Percentiles rank a stretch among this genome's conserved stretches.
These are phyloP conservation scores for Caenorhabditis angaria DNA, from an alignment of 2,888 invertebrate genomes.

Conservation along the genomic window DNA sequence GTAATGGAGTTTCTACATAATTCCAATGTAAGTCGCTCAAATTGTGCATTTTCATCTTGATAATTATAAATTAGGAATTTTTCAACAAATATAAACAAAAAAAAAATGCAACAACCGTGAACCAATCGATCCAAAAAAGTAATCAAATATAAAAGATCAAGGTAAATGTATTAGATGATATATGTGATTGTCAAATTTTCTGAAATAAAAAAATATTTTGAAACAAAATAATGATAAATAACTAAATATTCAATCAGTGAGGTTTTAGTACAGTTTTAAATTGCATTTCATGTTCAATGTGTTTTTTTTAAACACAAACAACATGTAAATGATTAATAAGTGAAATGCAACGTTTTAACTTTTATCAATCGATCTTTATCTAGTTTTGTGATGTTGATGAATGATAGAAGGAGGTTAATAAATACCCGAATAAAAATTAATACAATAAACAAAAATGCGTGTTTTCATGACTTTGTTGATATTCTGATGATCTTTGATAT, in stretches of 20 bases:
- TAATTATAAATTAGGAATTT: neutral
- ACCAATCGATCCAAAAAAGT: too few species aligned
- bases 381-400: conserved; percentile 17
- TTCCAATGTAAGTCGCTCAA: conserved; percentile 51
- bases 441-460: too few species aligned
- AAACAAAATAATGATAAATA: neutral
- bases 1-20: conserved; percentile 61
- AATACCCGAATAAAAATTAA: conserved; percentile 16
- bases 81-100: neutral
- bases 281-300: too few species aligned
- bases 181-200: neutral
- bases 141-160: neutral
- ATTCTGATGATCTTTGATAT: too few species aligned
- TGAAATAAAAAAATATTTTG: neutral
- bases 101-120: neutral
- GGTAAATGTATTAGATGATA: neutral
- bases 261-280: too few species aligned
- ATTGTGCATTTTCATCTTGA: conserved; percentile 6
- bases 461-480: too few species aligned
- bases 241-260: too few species aligned
- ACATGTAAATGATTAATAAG: too few species aligned
- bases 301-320: too few species aligned
- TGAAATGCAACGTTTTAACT: neutral
- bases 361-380: neutral
- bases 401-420: conserved; percentile 14